Conservation (phyloP, 2,888 invertebrate genomes). For the Drosophila diplacantha region DNA sequence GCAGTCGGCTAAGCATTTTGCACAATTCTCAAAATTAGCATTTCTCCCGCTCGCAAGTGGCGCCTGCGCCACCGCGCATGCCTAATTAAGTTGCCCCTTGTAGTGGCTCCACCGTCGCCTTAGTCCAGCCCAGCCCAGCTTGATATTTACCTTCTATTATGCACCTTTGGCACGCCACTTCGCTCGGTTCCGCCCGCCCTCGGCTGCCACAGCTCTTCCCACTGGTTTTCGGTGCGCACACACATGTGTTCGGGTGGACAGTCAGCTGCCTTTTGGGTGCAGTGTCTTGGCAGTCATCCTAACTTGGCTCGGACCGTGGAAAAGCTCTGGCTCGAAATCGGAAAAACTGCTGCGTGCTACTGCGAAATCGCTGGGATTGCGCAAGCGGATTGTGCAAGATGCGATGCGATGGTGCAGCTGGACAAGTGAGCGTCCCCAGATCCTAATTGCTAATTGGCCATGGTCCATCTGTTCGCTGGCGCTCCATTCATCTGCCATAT, state of each 20-base stretch:
- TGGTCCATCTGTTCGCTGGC: constrained; percentile 17
- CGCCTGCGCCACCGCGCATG: constrained; percentile 62
- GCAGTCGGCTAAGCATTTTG: constrained; percentile 46
- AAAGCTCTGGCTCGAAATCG: constrained; percentile 23
- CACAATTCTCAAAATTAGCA: constrained; percentile 56
- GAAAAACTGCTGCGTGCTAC: constrained; percentile 48
- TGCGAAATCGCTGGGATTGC: constrained; percentile 18
- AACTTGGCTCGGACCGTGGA: constrained; percentile 38
- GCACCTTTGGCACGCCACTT: constrained; percentile 33
- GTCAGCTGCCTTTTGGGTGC: constrained; percentile 41
- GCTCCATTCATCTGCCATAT: constrained; percentile 30
- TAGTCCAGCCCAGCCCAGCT: constrained; percentile 7
- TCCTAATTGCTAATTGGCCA: constrained; percentile 30
- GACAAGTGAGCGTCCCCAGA: constrained; percentile 1
- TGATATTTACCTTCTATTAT: constrained; percentile 38
- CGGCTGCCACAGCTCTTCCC: background rate
- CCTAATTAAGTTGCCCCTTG: constrained; percentile 61
- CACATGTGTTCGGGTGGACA: constrained; percentile 46
- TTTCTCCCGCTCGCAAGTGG: constrained; percentile 53
- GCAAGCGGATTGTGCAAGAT: background rate
- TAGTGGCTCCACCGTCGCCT: constrained; percentile 20
- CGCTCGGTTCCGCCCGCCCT: background rate
- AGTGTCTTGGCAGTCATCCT: constrained; percentile 46
- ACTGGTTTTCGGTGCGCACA: constrained; percentile 14
- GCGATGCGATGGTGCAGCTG: background rate